A percentile compares a stretch with the other conserved stretches of the same genome.
Evolutionary conservation across 2,797 vertebrate species (phyloP).

Genomic region (Spheniscus humboldti): DNA sequence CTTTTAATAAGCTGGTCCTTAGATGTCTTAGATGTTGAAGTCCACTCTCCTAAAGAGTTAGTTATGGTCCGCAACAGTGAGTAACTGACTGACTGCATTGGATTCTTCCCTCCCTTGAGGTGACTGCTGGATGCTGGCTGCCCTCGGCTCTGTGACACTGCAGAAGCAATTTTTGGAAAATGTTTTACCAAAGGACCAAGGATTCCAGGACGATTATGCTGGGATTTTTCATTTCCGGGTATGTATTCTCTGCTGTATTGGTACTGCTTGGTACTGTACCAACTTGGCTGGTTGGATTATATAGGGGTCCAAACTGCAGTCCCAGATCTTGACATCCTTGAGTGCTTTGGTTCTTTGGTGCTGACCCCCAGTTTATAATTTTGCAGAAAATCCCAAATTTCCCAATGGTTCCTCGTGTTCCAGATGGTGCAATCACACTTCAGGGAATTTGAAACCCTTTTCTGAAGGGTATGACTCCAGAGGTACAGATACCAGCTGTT

Average conservation of each 20-base stretch:
- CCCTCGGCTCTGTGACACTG: slow-evolving; percentile 72
- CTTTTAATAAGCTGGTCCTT: neutral
- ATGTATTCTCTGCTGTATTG: neutral
- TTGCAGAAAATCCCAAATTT: neutral
- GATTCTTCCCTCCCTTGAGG: slow-evolving; percentile 38
- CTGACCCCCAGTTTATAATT: neutral
- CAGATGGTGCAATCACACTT: neutral
- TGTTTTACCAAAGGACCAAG: slow-evolving; percentile 71
- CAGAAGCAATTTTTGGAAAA: slow-evolving; percentile 54
- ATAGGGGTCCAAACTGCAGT: neutral
- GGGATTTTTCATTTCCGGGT: slow-evolving; percentile 79
- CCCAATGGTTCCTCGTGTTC: neutral
- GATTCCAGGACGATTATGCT: slow-evolving; percentile 65
- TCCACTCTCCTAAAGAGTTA: neutral
- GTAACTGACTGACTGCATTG: neutral
- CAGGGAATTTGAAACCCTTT: neutral
- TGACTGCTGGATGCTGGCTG: slow-evolving; percentile 79
- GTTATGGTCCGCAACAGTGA: neutral
- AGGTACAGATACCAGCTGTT: neutral
- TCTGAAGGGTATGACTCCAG: neutral
- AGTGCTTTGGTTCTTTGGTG: neutral
- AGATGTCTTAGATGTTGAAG: neutral
- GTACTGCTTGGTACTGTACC: neutral
- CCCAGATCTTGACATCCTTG: neutral
- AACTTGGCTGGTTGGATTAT: neutral